Percentiles rank a stretch among this genome's conserved stretches.
Conservation (phyloP, 2,113 vertebrate species). For the Cochlearius cochlearius region DNA sequence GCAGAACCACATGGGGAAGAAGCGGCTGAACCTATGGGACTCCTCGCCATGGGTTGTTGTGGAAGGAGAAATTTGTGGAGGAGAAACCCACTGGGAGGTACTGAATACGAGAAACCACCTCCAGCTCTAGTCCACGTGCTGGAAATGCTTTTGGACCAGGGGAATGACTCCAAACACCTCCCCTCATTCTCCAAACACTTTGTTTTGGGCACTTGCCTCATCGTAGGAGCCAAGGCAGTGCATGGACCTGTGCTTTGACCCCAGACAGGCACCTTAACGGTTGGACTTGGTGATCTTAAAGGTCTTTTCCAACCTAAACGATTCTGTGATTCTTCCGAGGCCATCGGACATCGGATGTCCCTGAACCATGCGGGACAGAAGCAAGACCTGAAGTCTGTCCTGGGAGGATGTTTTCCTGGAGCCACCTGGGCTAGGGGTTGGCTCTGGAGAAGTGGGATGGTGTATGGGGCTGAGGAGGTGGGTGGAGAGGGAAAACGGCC, state of each 20-base stretch:
- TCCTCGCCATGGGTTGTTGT: not conserved
- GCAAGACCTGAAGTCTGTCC: not conserved
- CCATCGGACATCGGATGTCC: rapidly evolving
- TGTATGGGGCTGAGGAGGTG: not conserved
- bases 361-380: not conserved
- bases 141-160: not conserved
- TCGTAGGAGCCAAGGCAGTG: not conserved
- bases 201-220: not conserved
- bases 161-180: not conserved
- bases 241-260: not conserved
- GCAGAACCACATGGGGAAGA: not conserved
- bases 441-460: not conserved
- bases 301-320: no score
- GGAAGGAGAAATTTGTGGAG: not conserved
- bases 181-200: not conserved
- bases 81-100: not conserved
- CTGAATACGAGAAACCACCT: not conserved
- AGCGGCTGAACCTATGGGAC: not conserved
- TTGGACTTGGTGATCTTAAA: no score
- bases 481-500: not conserved
- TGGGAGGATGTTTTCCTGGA: not conserved
- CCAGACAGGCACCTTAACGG: not conserved
- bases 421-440: not conserved
- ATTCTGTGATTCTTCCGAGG: not conserved
- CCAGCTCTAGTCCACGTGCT: not conserved